Percentiles rank a stretch among this genome's conserved stretches.
phyloP scores from a whole-genome alignment of 2,888 invertebrate species.

The Diarsia rubi region DNA sequence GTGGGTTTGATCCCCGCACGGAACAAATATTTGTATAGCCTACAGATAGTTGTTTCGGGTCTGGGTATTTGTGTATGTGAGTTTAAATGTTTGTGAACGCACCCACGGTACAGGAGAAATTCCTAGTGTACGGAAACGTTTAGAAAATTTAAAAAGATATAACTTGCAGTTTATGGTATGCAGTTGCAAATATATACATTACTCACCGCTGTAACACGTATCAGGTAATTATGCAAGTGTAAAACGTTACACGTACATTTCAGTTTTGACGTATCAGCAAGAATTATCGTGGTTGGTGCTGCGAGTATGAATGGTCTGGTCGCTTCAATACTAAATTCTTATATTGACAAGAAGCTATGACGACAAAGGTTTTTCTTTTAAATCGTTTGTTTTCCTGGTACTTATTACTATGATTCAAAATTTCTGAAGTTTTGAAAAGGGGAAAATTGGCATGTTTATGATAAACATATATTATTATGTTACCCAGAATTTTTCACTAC shows the following conservation, averaged over 20 bases:
- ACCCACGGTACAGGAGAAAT: no score
- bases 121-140: no score
- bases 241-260: slow-evolving; percentile 17
- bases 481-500: neutral
- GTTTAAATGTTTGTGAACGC: no score
- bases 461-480: neutral
- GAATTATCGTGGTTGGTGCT: slow-evolving; percentile 9
- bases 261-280: slow-evolving; percentile 29
- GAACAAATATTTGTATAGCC: no score
- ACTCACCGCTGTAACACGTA: slow-evolving; percentile 16
- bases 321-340: slow-evolving; percentile 28
- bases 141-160: neutral
- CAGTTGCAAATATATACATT: slow-evolving; percentile 23
- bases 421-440: neutral
- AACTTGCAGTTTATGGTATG: slow-evolving; percentile 6
- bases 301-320: slow-evolving; percentile 7
- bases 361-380: slow-evolving; percentile 5
- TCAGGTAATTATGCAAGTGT: slow-evolving; percentile 29
- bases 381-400: slow-evolving; percentile 5
- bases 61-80: no score
- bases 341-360: slow-evolving; percentile 20
- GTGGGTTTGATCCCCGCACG: no score
- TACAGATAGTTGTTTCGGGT: no score
- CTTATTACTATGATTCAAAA: slow-evolving; percentile 7
- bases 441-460: neutral